Evolutionary conservation across 2,797 vertebrate genomes (phyloP).

Genomic region (Esox lucius): DNA sequence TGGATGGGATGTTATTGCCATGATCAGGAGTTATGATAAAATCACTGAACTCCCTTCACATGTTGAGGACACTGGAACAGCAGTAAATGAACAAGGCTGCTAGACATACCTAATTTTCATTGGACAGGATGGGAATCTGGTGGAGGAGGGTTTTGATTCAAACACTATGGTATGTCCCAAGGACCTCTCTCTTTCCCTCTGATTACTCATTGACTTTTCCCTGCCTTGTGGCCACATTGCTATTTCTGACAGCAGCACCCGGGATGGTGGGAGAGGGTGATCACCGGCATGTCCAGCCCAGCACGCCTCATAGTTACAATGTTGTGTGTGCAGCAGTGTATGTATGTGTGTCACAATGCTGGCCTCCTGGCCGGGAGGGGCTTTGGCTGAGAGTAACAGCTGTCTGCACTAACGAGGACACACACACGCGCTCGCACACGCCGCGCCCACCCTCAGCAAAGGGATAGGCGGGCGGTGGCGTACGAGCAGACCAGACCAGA

Average conservation of each 20-base stretch:
- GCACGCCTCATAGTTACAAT: neutral
- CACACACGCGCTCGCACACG: neutral
- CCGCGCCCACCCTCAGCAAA: constrained; percentile 41
- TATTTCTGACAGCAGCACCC: constrained; percentile 65
- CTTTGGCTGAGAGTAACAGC: constrained; percentile 78
- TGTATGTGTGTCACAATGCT: constrained; percentile 34
- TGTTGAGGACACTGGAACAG: too few species aligned
- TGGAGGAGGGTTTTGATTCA: constrained; percentile 42
- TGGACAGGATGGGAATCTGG: constrained; percentile 30
- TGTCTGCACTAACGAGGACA: constrained; percentile 76
- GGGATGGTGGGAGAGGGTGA: constrained; percentile 44
- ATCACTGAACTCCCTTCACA: too few species aligned
- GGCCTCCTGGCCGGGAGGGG: constrained; percentile 21
- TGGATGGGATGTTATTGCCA: too few species aligned
- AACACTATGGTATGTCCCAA: constrained; percentile 46
- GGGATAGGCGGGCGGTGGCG: constrained; percentile 45
- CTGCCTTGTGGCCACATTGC: constrained; percentile 59
- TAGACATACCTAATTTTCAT: too few species aligned
- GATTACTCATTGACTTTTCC: constrained; percentile 70
- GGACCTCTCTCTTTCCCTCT: constrained; percentile 55
- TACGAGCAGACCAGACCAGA: constrained; percentile 47
- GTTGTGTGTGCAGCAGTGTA: neutral
- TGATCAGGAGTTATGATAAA: too few species aligned
- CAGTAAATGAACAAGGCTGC: too few species aligned
- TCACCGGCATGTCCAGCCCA: constrained; percentile 53